Base-by-base conservation (phyloP, 2,797 vertebrate species). In the Typhlichthys subterraneus region DNA sequence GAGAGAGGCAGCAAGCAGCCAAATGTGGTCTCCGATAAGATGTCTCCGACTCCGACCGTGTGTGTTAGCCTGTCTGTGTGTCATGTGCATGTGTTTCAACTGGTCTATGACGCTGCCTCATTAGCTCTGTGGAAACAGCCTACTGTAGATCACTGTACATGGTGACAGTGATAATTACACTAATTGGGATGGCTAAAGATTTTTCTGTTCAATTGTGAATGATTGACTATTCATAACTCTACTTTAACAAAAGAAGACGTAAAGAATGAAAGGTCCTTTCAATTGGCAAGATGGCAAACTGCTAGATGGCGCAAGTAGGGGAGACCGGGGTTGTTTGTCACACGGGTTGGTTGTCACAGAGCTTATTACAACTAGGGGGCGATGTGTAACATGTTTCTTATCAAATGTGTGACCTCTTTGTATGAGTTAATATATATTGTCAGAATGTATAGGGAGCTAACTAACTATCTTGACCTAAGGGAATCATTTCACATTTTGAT, bases 131-230 rank as follows among this genome's bases (percentile, higher is more conserved):
- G 85, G 72, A 85, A 74, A 65, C 70, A 59, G 71, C 59, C 61
- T 12, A 29, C 23, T 29, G 23, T 29, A 53, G 70, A 71, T 75
- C 64, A 3, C 64, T 69, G 75, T 72, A 73, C 70, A 59, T 64
- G 63, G 69, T 80, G 80, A 85, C 85, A 79, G 69, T 80, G 80
- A 85, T 85, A 79, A 87, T 88, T 79, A 85, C 63, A 61, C 79
- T 91, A 91, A 90, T 87, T 89, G 87, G 86, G 75, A 75, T 75
- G 72, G 76, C 66, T 67, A 77, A 81, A 83, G 72, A 85, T 83
- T 88, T 83, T 80, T 38, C 33, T 38, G 81, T 86, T 78, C 77
- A 76, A 86, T 74, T 83, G 38, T 38, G 73, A 87, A 73, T 81
- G 84, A 76, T 85, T 86, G 82, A 79, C 80, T 56, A 17, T 87